Evolutionary conservation across 2,113 vertebrate genomes (phyloP).

Genomic region (Ellobius talpinus): DNA sequence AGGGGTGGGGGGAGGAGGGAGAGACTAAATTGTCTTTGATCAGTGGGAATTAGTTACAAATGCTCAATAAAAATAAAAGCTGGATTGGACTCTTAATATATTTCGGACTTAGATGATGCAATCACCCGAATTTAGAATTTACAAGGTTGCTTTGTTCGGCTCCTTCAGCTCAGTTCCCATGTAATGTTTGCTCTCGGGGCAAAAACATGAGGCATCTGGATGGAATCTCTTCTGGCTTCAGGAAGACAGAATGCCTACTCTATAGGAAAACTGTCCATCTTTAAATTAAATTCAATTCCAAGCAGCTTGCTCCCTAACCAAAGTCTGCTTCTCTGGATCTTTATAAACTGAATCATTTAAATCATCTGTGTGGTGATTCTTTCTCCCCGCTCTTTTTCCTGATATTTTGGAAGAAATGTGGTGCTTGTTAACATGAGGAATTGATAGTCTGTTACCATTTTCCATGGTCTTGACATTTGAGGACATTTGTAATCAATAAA

Average conservation of each 20-base stretch:
- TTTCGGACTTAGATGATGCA: slow-evolving; percentile 51
- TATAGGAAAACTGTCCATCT: slow-evolving; percentile 70
- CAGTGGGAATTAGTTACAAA: slow-evolving; percentile 75
- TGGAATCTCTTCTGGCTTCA: slow-evolving; percentile 76
- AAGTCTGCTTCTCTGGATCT: slow-evolving; percentile 75
- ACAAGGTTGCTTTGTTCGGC: slow-evolving; percentile 72
- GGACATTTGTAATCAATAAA: slow-evolving; percentile 78
- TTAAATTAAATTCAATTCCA: slow-evolving; percentile 75
- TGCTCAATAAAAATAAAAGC: slow-evolving; percentile 76
- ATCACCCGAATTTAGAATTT: slow-evolving; percentile 79
- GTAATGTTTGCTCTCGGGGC: slow-evolving; percentile 69
- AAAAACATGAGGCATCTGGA: slow-evolving; percentile 77
- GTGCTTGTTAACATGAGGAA: slow-evolving; percentile 78
- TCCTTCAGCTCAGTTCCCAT: slow-evolving; percentile 73
- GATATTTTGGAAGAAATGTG: slow-evolving; percentile 75
- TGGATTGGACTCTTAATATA: slow-evolving; percentile 61
- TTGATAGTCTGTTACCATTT: slow-evolving; percentile 77
- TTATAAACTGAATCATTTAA: slow-evolving; percentile 81
- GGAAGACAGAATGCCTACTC: slow-evolving; percentile 66
- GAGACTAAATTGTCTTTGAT: slow-evolving; percentile 75
- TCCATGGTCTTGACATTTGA: slow-evolving; percentile 75
- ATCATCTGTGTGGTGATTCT: slow-evolving; percentile 75
- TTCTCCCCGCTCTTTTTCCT: not conserved
- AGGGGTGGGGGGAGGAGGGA: not conserved
- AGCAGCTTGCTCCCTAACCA: slow-evolving; percentile 69